Evolutionary conservation across 2,888 invertebrate species (phyloP).

Genomic region (Mongoloraphidia duomilia): DNA sequence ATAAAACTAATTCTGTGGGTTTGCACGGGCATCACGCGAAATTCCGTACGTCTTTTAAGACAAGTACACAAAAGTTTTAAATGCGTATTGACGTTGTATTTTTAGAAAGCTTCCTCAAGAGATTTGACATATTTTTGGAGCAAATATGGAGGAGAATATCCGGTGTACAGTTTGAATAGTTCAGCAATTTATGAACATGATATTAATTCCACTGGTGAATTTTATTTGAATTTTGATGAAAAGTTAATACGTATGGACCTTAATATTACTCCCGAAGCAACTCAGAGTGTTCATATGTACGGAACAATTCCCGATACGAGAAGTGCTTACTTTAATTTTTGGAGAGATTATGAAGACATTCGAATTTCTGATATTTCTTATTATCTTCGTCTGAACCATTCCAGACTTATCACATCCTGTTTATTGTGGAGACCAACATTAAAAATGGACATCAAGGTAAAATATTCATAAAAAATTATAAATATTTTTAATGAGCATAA

Average conservation of each 20-base stretch:
- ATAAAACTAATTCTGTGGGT: neutral
- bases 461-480: neutral
- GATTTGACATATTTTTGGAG: constrained; percentile 39
- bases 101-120: neutral
- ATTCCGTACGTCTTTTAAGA: too few relatives aligned
- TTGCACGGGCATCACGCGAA: too few relatives aligned
- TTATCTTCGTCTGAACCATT: constrained; percentile 70
- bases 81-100: neutral
- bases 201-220: constrained; percentile 42
- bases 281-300: constrained; percentile 53
- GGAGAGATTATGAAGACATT: constrained; percentile 72
- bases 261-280: constrained; percentile 54
- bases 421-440: constrained; percentile 68
- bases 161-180: constrained; percentile 41
- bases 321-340: constrained; percentile 59
- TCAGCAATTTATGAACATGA: constrained; percentile 39
- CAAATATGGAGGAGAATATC: constrained; percentile 33
- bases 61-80: too few relatives aligned
- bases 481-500: neutral
- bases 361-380: constrained; percentile 63
- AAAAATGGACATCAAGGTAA: constrained; percentile 41
- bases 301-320: constrained; percentile 65
- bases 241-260: constrained; percentile 49
- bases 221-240: constrained; percentile 40
- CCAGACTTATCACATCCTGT: constrained; percentile 64